These are phyloP conservation scores for Laticauda laticaudata DNA, from an alignment of 2,113 vertebrate species.

Conservation along the genomic window DNA sequence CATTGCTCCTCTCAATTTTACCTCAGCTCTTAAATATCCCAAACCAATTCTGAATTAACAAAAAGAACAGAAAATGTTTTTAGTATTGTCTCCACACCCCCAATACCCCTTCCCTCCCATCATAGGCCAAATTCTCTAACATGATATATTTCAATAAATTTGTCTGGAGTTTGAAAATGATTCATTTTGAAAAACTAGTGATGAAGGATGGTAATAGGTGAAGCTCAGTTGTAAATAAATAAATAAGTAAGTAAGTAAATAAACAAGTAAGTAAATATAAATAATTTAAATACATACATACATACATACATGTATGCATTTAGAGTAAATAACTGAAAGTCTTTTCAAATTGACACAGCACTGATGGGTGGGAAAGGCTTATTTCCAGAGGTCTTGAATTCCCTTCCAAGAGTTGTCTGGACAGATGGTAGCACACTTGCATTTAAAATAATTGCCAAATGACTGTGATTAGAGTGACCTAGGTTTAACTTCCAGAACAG, in stretches of 20 bases:
- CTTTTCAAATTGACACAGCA: neutral
- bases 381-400: neutral
- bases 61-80: neutral
- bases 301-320: neutral
- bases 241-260: too few species aligned
- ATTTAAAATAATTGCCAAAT: neutral
- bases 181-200: neutral
- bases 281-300: neutral
- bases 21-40: neutral
- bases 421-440: neutral
- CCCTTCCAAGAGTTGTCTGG: neutral
- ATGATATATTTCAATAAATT: neutral
- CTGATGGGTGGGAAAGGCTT: neutral
- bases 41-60: neutral
- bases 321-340: neutral
- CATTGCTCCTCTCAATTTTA: neutral
- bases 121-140: neutral
- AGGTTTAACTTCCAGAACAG: neutral
- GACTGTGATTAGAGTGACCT: neutral
- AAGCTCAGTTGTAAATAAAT: neutral
- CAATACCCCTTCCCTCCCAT: too few species aligned
- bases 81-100: neutral
- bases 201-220: neutral
- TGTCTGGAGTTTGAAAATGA: neutral
- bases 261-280: neutral